Base-by-base conservation (phyloP, 1,140 invertebrate species). In the Reticulitermes speratus region DNA sequence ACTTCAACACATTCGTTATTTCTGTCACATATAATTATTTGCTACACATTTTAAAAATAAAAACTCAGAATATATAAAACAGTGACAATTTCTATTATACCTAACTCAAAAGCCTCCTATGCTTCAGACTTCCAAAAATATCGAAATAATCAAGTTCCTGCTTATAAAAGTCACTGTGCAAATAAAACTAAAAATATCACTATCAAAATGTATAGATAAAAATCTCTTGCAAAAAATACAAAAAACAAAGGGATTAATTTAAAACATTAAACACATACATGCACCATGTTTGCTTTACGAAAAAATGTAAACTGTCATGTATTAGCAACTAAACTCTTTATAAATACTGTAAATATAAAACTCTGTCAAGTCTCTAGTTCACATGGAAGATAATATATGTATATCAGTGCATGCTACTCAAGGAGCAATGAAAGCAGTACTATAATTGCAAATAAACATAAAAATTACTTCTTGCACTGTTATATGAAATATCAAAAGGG, bases 1-100 rank as follows among this genome's bases (percentile, higher is more conserved):
- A 75, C 65, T 75, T 75, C 65, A 75, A 30, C 65, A 75, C 9
- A 75, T 75, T 75, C n/a, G 65, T 75, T 75, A 75, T 75, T 75
- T 75, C n/a, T 75, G 65, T 30, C 65, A 75, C 65, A 75, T 75
- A n/a, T 25, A 75, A 75, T 75, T 75, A 75, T 75, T 75, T 30
- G n/a, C 65, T 75, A n/a, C 9, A 75, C 14, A 75, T 75, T n/a
- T 65, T n/a, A 75, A 75, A 75, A 75, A 75, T 75, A 75, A 75
- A 75, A 75, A 75, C 52, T 75, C n/a, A 16, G 0, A 75, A 75
- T 30, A 30, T 30, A 30, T 75, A 75, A 30, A 75, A 75, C 14
- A 75, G 8, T 55, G 8, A 55, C 14, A 55, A 21, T 21, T 19
- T 55, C 0, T 55, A 38, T 55, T 75, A 75, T 75, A 16, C 25